Evolutionary conservation across 2,888 invertebrate species (phyloP).

Genomic region (Drosophila prolongata): DNA sequence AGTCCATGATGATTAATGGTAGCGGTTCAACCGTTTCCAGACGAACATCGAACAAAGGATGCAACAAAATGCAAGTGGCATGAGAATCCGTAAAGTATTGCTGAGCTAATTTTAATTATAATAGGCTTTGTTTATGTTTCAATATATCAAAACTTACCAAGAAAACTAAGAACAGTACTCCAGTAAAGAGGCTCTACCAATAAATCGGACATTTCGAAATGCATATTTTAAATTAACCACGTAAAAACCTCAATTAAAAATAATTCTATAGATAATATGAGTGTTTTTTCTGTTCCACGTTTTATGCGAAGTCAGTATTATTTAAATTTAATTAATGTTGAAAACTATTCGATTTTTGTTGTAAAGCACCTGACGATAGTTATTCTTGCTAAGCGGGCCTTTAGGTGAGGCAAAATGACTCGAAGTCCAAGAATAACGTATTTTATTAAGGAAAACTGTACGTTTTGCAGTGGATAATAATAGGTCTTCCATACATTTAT

Average conservation of each 20-base stretch:
- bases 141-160: constrained; percentile 49
- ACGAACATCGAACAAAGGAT: constrained; percentile 53
- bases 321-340: neutral
- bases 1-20: constrained; percentile 47
- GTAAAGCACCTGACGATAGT: neutral
- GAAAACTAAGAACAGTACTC: constrained; percentile 59
- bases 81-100: constrained; percentile 50
- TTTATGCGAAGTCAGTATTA: neutral
- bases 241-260: too few species aligned
- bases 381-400: neutral
- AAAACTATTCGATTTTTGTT: neutral
- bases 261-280: too few species aligned
- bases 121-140: neutral
- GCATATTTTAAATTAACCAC: too few species aligned
- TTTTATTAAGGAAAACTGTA: constrained; percentile 3
- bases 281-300: neutral
- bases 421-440: neutral
- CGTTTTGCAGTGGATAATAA: neutral
- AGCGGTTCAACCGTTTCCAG: constrained; percentile 21
- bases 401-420: neutral
- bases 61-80: constrained; percentile 63
- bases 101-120: constrained; percentile 43
- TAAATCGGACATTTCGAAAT: neutral
- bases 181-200: constrained; percentile 43
- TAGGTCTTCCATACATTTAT: constrained; percentile 4